Conservation (phyloP, 30 jellyfish, hydroid and myxozoan genomes). For the Aurelia aurita region DNA sequence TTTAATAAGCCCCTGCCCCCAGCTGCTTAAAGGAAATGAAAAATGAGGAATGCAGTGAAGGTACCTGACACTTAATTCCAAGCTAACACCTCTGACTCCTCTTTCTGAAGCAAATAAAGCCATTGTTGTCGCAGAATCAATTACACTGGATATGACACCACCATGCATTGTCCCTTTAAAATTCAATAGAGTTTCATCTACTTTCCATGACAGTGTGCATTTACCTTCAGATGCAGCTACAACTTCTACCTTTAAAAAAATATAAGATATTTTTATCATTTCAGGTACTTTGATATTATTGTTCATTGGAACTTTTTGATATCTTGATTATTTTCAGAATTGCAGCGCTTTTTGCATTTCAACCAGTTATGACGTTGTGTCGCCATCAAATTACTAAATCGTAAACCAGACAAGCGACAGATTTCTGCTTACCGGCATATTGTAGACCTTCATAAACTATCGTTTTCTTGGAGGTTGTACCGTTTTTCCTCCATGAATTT, state of each 20-base stretch:
- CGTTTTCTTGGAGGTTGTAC: too few species aligned
- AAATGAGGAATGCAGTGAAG: not conserved
- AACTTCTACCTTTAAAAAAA: constrained; percentile 57
- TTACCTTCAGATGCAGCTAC: constrained; percentile 71
- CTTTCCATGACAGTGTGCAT: constrained; percentile 63
- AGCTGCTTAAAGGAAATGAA: not conserved
- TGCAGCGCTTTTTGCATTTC: too few species aligned
- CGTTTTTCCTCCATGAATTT: too few species aligned
- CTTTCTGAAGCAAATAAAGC: constrained; percentile 47
- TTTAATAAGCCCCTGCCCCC: too few species aligned
- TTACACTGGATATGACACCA: constrained; percentile 77
- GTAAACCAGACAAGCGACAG: too few species aligned
- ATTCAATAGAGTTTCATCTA: constrained; percentile 78
- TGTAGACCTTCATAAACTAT: too few species aligned
- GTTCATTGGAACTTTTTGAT: too few species aligned
- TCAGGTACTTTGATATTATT: not conserved
- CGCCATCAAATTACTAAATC: too few species aligned
- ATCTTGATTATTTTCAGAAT: too few species aligned
- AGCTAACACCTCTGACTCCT: constrained; percentile 81
- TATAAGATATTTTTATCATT: not conserved
- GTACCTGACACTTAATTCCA: constrained; percentile 83
- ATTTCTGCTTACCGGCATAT: too few species aligned
- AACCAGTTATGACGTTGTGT: too few species aligned
- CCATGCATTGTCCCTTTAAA: constrained; percentile 84
- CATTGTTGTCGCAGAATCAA: constrained; percentile 79